These are phyloP conservation scores for Caenorhabditis plicata DNA, from an alignment of 2,888 invertebrate species.

Conservation along the genomic window DNA sequence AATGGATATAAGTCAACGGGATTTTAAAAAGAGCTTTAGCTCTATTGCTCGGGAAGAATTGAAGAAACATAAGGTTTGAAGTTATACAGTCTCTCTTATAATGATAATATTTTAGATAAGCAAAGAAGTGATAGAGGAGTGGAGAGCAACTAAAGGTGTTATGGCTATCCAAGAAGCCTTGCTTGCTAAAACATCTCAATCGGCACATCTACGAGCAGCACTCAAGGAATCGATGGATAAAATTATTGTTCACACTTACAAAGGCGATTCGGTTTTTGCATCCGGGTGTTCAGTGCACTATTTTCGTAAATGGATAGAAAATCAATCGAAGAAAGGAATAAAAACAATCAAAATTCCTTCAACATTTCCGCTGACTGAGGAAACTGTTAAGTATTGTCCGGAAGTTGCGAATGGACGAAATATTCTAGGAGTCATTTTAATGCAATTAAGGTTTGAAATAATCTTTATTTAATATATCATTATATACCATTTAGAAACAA, in stretches of 20 bases:
- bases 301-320: constrained; percentile 36
- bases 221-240: constrained; percentile 39
- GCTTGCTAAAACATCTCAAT: constrained; percentile 38
- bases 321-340: constrained; percentile 20
- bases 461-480: neutral
- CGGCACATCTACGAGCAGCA: constrained; percentile 37
- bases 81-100: neutral
- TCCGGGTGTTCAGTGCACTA: constrained; percentile 24
- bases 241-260: constrained; percentile 44
- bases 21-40: constrained; percentile 7
- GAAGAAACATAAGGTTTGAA: constrained; percentile 8
- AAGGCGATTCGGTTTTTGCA: constrained; percentile 40
- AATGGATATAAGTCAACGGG: no score
- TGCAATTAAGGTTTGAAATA: constrained; percentile 41
- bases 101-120: constrained; percentile 6
- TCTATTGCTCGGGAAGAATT: constrained; percentile 18
- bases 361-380: constrained; percentile 29
- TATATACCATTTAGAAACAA: constrained; percentile 18
- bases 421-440: constrained; percentile 45
- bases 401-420: constrained; percentile 37
- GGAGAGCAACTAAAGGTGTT: constrained; percentile 41
- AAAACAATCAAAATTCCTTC: constrained; percentile 26
- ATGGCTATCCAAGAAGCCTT: constrained; percentile 33
- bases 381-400: constrained; percentile 30
- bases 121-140: constrained; percentile 30